Conservation (phyloP, 2,113 vertebrate species). For the Oreochromis tanganicae region DNA sequence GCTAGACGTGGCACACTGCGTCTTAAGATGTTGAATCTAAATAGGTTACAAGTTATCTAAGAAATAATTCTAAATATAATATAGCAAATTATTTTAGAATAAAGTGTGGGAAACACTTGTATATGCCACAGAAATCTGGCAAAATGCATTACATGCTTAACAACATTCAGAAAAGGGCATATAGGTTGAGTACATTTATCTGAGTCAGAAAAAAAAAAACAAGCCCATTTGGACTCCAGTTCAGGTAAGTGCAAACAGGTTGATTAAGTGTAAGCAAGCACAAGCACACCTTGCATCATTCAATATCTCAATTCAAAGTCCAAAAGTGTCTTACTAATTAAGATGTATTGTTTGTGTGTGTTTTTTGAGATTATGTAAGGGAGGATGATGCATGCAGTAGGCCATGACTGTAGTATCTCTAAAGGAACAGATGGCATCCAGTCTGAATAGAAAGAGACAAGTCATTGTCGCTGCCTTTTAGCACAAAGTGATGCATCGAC, state of each 20-base stretch:
- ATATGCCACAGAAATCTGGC: neutral
- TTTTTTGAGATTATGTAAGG: slow-evolving; percentile 26
- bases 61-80: neutral
- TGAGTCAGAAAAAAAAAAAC: neutral
- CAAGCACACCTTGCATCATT: slow-evolving; percentile 9
- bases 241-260: slow-evolving; percentile 15
- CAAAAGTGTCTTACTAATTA: slow-evolving; percentile 42
- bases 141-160: neutral
- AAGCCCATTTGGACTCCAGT: neutral
- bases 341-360: slow-evolving; percentile 10
- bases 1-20: neutral
- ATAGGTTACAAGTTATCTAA: neutral
- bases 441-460: slow-evolving; percentile 42
- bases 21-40: neutral
- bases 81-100: neutral
- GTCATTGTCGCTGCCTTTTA: slow-evolving; percentile 55
- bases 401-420: slow-evolving; percentile 48
- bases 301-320: slow-evolving; percentile 23
- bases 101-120: neutral
- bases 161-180: neutral
- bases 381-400: slow-evolving; percentile 33
- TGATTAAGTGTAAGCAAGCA: slow-evolving; percentile 12
- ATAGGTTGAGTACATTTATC: neutral
- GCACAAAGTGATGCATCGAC: slow-evolving; percentile 47
- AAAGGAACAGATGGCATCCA: slow-evolving; percentile 53